phyloP scores from a whole-genome alignment of 2,113 vertebrate species.

The Sinocyclocheilus rhinocerous region DNA sequence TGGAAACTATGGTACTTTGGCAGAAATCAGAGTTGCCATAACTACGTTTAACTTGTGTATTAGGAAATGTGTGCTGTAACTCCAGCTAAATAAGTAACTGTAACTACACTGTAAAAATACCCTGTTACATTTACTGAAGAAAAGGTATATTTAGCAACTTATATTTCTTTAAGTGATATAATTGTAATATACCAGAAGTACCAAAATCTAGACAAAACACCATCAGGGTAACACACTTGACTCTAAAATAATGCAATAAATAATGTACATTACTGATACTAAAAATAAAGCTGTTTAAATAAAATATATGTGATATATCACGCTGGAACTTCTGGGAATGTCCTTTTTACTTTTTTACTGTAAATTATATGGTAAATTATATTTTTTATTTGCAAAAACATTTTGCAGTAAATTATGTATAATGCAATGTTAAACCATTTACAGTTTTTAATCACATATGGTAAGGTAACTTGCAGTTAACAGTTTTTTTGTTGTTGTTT shows the following conservation, averaged over 20 bases:
- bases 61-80: neutral
- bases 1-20: neutral
- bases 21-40: neutral
- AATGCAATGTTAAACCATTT: neutral
- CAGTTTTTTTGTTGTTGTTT: neutral
- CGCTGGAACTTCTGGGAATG: neutral
- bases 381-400: neutral
- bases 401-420: neutral
- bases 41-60: neutral
- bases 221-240: neutral
- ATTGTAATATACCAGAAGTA: neutral
- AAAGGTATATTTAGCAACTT: neutral
- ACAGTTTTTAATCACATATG: neutral
- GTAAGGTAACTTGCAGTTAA: neutral
- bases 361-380: neutral
- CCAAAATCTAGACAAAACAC: neutral
- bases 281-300: neutral
- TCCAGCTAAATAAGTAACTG: neutral
- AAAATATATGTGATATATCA: neutral
- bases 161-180: neutral
- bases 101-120: neutral
- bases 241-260: conserved; percentile 3
- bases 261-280: neutral
- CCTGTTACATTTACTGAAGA: too few species aligned
- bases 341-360: neutral